These are phyloP conservation scores for Phrixothrix hirtus DNA, from an alignment of 2,888 invertebrate genomes.

Conservation along the genomic window DNA sequence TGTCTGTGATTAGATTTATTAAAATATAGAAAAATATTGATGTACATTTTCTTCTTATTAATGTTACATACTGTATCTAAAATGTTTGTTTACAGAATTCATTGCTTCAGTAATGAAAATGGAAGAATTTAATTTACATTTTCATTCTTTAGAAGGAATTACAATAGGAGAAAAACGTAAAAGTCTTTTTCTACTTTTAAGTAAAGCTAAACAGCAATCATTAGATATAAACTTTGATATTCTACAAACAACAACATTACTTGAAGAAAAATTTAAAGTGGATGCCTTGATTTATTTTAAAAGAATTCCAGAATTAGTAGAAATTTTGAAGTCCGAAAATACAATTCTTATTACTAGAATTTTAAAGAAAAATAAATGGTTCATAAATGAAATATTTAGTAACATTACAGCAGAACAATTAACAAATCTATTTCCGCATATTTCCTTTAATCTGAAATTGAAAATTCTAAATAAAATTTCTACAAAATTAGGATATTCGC, in stretches of 20 bases:
- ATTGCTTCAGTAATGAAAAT: background rate
- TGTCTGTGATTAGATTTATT: no score
- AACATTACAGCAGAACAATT: slow-evolving; percentile 11
- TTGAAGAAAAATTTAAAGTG: slow-evolving; percentile 22
- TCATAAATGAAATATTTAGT: slow-evolving; percentile 18
- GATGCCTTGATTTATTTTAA: slow-evolving; percentile 19
- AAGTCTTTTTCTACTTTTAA: slow-evolving; percentile 7
- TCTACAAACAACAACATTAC: slow-evolving; percentile 3
- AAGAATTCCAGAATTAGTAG: slow-evolving; percentile 11
- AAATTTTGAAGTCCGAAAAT: slow-evolving; percentile 26
- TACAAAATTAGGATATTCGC: slow-evolving; percentile 3
- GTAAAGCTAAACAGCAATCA: background rate
- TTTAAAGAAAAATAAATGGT: slow-evolving; percentile 17
- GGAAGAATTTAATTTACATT: slow-evolving; percentile 8
- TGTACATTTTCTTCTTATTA: no score
- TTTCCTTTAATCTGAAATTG: slow-evolving; percentile 22
- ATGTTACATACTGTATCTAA: no score
- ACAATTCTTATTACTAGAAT: slow-evolving; percentile 14
- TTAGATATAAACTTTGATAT: background rate
- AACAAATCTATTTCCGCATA: slow-evolving; percentile 15
- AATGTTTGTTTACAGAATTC: slow-evolving; percentile 11
- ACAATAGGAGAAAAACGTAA: slow-evolving; percentile 11
- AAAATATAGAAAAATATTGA: no score
- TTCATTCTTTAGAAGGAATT: slow-evolving; percentile 4
- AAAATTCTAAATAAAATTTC: slow-evolving; percentile 23